Evolutionary conservation across 2,797 vertebrate species (phyloP).

Genomic region (Dallia pectoralis): DNA sequence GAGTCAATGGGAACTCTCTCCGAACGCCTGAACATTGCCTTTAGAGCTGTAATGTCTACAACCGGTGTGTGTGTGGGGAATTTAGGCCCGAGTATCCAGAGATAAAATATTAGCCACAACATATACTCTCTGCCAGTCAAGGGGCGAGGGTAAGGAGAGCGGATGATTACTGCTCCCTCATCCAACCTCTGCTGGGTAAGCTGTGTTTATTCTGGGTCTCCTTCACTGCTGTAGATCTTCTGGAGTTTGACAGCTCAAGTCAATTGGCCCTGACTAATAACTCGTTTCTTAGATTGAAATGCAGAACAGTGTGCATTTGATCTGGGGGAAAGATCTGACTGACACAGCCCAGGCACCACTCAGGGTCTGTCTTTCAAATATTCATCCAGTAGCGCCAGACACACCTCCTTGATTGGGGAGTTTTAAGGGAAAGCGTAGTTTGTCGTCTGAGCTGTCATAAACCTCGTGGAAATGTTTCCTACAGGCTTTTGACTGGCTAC

Average conservation of each 20-base stretch:
- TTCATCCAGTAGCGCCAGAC: slow-evolving; percentile 34
- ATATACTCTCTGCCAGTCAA: neutral
- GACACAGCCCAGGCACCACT: slow-evolving; percentile 25
- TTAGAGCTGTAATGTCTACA: too few species aligned
- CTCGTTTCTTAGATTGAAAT: slow-evolving; percentile 52
- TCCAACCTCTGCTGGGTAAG: slow-evolving; percentile 37
- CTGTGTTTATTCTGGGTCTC: slow-evolving; percentile 29
- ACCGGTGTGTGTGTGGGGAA: too few species aligned
- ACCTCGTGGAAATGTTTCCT: slow-evolving; percentile 23
- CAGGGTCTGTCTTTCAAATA: slow-evolving; percentile 35
- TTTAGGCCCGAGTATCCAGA: slow-evolving; percentile 6
- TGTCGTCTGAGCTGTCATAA: slow-evolving; percentile 41
- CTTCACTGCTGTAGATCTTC: slow-evolving; percentile 58
- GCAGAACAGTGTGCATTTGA: slow-evolving; percentile 47
- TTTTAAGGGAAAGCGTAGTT: slow-evolving; percentile 39
- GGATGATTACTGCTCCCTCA: slow-evolving; percentile 38
- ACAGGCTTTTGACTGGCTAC: slow-evolving; percentile 10
- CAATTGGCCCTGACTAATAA: slow-evolving; percentile 62
- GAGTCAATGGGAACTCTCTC: too few species aligned
- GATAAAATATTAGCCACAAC: slow-evolving; percentile 31
- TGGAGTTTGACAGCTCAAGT: slow-evolving; percentile 62
- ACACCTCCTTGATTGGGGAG: slow-evolving; percentile 27
- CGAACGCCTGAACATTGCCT: too few species aligned
- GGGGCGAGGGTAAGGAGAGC: slow-evolving; percentile 30
- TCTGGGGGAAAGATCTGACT: slow-evolving; percentile 36